Percentiles rank a stretch among this genome's conserved stretches.
Evolutionary conservation across 2,113 vertebrate species (phyloP).

Genomic region (Patagioenas fasciata): DNA sequence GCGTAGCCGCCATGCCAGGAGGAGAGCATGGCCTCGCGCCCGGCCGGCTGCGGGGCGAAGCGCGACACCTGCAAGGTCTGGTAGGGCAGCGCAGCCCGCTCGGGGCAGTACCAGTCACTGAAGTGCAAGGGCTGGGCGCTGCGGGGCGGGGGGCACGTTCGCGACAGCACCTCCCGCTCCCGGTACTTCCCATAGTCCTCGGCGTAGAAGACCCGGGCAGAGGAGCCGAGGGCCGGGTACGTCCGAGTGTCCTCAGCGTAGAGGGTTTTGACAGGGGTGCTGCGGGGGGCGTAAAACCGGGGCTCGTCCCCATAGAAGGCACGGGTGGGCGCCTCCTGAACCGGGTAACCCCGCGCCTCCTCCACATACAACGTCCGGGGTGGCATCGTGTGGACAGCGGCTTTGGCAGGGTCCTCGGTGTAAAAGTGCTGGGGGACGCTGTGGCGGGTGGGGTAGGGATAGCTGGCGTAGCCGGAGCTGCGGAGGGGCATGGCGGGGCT

Average conservation of each 20-base stretch:
- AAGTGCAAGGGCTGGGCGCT: slow-evolving; percentile 79
- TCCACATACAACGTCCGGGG: slow-evolving; percentile 79
- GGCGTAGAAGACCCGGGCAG: slow-evolving; percentile 77
- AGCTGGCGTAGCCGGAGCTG: slow-evolving; percentile 60
- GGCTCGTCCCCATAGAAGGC: slow-evolving; percentile 82
- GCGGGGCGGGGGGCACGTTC: slow-evolving; percentile 74
- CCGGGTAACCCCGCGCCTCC: slow-evolving; percentile 79
- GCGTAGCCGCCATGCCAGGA: slow-evolving; percentile 80
- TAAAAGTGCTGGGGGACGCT: slow-evolving; percentile 48
- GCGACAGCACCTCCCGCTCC: slow-evolving; percentile 77
- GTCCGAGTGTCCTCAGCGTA: slow-evolving; percentile 77
- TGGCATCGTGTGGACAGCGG: slow-evolving; percentile 64
- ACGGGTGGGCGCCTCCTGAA: slow-evolving; percentile 78
- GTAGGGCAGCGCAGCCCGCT: slow-evolving; percentile 76
- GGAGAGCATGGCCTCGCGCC: slow-evolving; percentile 75
- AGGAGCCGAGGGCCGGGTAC: slow-evolving; percentile 70
- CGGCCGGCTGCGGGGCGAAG: slow-evolving; percentile 70
- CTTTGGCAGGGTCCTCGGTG: slow-evolving; percentile 16
- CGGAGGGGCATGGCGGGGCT: slow-evolving; percentile 61
- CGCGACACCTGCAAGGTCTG: slow-evolving; percentile 76
- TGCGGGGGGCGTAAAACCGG: slow-evolving; percentile 58
- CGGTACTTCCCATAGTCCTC: slow-evolving; percentile 82
- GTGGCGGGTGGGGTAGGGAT: slow-evolving; percentile 36
- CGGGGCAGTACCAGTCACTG: slow-evolving; percentile 85
- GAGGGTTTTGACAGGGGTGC: slow-evolving; percentile 75